A percentile compares a stretch with the other conserved stretches of the same genome.
Evolutionary conservation across 2,888 invertebrate species (phyloP).

Genomic region (Drosophila lutescens): DNA sequence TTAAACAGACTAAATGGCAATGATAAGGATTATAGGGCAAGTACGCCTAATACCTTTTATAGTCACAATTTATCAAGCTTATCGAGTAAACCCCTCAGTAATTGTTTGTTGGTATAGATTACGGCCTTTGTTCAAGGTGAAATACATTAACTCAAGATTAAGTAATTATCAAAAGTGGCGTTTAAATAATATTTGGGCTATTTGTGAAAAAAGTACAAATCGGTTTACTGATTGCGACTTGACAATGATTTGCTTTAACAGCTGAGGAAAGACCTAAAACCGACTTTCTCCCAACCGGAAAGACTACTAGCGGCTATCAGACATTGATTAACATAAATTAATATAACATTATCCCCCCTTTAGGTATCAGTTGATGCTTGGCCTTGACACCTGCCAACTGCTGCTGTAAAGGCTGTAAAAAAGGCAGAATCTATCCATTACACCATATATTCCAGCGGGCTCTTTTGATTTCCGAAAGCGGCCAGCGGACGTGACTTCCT

Average conservation of each 20-base stretch:
- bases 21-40: too few species aligned
- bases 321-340: not conserved
- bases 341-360: not conserved
- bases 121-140: not conserved
- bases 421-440: conserved; percentile 25
- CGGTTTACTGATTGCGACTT: not conserved
- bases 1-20: too few species aligned
- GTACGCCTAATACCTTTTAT: not conserved
- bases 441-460: conserved; percentile 44
- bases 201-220: not conserved
- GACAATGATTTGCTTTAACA: not conserved
- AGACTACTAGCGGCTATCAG: not conserved
- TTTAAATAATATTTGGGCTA: not conserved
- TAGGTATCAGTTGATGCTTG: conserved; percentile 16
- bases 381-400: conserved; percentile 59
- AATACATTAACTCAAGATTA: not conserved
- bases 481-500: conserved; percentile 77
- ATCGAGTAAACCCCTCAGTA: not conserved
- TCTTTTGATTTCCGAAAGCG: conserved; percentile 67
- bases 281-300: conserved; percentile 4
- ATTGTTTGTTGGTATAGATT: not conserved
- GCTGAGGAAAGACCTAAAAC: too few species aligned
- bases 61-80: not conserved
- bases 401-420: conserved; percentile 7
- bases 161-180: not conserved